These are phyloP conservation scores for Tragopan temminckii DNA, from an alignment of 2,797 vertebrate species.

Conservation along the genomic window DNA sequence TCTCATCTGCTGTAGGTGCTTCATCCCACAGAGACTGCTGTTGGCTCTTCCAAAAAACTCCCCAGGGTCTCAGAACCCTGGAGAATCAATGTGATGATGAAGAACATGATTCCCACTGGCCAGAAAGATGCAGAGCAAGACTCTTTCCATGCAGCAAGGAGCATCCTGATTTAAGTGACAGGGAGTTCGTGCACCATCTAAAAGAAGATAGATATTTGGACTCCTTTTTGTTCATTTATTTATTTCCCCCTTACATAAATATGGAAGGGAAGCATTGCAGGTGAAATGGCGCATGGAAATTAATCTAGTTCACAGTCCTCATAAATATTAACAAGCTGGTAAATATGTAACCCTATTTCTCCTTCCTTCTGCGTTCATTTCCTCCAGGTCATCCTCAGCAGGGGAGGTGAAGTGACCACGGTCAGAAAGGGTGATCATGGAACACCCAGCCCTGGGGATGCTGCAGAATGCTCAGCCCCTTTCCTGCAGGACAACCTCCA, in stretches of 20 bases:
- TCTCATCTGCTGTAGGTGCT: neutral
- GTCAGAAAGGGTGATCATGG: neutral
- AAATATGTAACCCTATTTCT: constrained; percentile 79
- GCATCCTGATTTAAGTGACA: neutral
- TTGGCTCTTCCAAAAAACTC: neutral
- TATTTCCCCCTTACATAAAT: constrained; percentile 53
- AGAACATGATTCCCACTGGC: neutral
- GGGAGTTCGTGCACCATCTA: neutral
- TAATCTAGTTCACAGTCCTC: constrained; percentile 77
- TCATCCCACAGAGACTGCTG: neutral
- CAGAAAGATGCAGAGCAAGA: neutral
- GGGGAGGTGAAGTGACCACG: neutral
- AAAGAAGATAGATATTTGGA: neutral
- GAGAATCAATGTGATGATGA: neutral
- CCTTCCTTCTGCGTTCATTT: constrained; percentile 69
- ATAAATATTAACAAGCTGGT: constrained; percentile 81
- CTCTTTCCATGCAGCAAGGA: neutral
- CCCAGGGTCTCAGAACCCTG: neutral
- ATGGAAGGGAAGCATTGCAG: constrained; percentile 59
- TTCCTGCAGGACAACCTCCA: neutral
- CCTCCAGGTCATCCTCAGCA: constrained; percentile 47
- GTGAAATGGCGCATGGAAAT: constrained; percentile 81
- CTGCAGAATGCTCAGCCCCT: neutral
- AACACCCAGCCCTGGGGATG: neutral
- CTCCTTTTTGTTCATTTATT: constrained; percentile 42